A percentile compares a stretch with the other conserved stretches of the same genome.
phyloP scores from a whole-genome alignment of 2,797 vertebrate species.

The Typhlichthys subterraneus region DNA sequence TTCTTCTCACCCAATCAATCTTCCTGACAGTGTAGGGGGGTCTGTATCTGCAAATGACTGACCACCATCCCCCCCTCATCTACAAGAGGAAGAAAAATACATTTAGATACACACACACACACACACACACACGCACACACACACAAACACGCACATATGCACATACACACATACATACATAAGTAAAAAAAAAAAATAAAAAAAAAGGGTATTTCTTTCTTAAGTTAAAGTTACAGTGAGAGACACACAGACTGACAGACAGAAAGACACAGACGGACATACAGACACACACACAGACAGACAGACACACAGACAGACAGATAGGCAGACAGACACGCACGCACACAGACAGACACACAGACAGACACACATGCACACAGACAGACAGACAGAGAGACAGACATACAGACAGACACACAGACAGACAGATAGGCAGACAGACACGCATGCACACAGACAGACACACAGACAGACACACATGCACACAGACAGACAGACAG shows the following conservation, averaged over 20 bases:
- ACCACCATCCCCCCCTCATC: not conserved
- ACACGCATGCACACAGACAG: not conserved
- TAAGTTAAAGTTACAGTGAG: not conserved
- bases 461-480: not conserved
- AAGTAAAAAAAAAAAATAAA: too few species aligned
- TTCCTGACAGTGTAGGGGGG: slow-evolving; percentile 19
- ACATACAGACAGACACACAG: not conserved
- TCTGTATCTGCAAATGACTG: slow-evolving; percentile 16
- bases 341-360: not conserved
- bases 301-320: not conserved
- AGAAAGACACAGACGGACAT: not conserved
- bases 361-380: not conserved
- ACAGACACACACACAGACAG: not conserved
- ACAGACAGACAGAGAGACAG: not conserved
- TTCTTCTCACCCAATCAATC: slow-evolving; percentile 64
- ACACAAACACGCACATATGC: too few species aligned
- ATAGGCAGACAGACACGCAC: not conserved
- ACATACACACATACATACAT: too few species aligned
- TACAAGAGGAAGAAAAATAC: not conserved
- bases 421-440: not conserved
- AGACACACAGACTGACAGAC: not conserved
- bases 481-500: not conserved
- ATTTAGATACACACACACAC: not conserved
- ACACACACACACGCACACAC: not conserved
- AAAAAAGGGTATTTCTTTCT: too few species aligned